Evolutionary conservation across 2,888 invertebrate species (phyloP), one percentile per base, ranked within the genome.

Genomic region (Diplazon laetatorius): DNA sequence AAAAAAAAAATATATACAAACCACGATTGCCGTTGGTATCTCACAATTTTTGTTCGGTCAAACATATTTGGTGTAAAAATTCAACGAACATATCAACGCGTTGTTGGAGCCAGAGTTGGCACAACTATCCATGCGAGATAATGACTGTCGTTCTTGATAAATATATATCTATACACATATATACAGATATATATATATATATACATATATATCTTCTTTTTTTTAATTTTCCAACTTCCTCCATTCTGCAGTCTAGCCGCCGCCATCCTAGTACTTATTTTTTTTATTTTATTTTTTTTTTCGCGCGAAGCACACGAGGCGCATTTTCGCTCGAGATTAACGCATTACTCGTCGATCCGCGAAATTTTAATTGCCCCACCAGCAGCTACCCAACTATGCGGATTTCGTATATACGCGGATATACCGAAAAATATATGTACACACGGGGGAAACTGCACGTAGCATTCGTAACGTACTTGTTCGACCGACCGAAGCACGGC

Each of bases 281-380:
- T n/a, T n/a, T n/a, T n/a, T n/a, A n/a, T n/a, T n/a, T n/a, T n/a
- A n/a, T n/a, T n/a, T 30, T 52, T 30, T 25, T 16, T 55, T 55
- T 14, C 39, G 59, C 20, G 59, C 37, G 10, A 10, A 16, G 37
- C 50, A n/a, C n/a, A n/a, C 44, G 25, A 14, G 55, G 18, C 30
- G 16, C 35, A 20, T 30, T 68, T 55, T 55, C 46, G 69, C 59
- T 65, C 65, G 65, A 62, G 65, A 59, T 62, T 77, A 68, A 72
- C 68, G 68, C 66, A 76, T 72, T 72, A 72, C 62, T 59, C 78
- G 57, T 72, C 71, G 71, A 72, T 62, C 62, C 68, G 57, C 37
- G 42, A 75, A 57, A 50, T 78, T 78, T 75, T 78, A 75, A 78
- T 78, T 78, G 75, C 35, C 66, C 63, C 14, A 50, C 55, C 48